Evolutionary conservation across 2,888 invertebrate species (phyloP), one percentile per base, ranked within the genome.

Genomic region (Adineta ricciae): DNA sequence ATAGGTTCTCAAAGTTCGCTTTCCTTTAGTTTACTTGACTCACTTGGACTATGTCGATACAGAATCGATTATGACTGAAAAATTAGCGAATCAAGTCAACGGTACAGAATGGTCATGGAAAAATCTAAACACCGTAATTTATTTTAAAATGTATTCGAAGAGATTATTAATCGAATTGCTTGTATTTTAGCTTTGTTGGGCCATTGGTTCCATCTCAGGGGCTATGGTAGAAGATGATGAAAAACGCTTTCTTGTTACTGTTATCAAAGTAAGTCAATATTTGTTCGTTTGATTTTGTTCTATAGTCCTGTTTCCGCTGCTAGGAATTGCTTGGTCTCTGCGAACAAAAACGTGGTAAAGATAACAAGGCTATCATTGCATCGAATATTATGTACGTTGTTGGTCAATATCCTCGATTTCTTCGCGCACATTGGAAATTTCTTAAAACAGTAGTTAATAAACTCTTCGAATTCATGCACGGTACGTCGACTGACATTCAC

Each of bases 341-440:
- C 72, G 91, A 91, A 87, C 98, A 98, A 91, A 99, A 99, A 91
- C 94, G 98, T 88, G 94, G 97, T 84, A 99, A 99, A 92, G 98
- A 99, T 92, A 99, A 99, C 92, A 99, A 99, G 92, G 99, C 99
- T 86, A 99, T 99, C 88, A 97, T 99, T 89, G 99, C 99, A 27
- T 97, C 97, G 87, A 99, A 99, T 92, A 99, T 99, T 87, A 99
- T 99, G 99, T 98, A 99, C 91, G 98, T 99, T 86, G 99, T 99
- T 84, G 99, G 99, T 5, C 99, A 99, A 91, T 99, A 99, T 92
- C 99, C 99, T 82, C 88, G 98, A 86, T 99, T 99, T 92, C 92
- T 99, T 87, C 93, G 97, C 88, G 97, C 97, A n/a, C 99, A 99
- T 91, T 99, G 99, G 99, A 96, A 97, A 90, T 99, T 99, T 91